Evolutionary conservation across 2,888 invertebrate species (phyloP), one percentile per base, ranked within the genome.

Genomic region (Neuroscelio doddi): DNA sequence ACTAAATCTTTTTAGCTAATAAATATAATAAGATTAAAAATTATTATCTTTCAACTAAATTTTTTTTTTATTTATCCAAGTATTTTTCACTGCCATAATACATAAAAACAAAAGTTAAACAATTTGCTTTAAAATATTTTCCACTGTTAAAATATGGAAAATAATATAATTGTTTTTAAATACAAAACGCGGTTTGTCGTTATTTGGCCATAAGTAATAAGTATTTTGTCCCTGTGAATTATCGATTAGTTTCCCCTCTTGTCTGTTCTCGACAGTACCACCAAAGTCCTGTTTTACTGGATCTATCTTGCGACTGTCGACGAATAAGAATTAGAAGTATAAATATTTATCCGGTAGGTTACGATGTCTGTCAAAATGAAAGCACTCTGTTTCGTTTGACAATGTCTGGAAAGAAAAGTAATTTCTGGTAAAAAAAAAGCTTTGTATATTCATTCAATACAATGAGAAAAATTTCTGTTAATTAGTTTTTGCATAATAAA

Each of bases 241-340:
- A 41, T 47, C 41, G 39, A 46, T 47, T 39, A 5, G 9, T 9
- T 24, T 39, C 10, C 39, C 38, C 38, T 38, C 9, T 7, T n/a
- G 21, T 10, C 41, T 24, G 29, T 27, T 27, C 44, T 9, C 30
- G 39, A 39, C 39, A 17, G 38, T 17, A 26, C 27, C 29, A 29
- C 44, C 27, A 24, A 39, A 39, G 21, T 44, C 29, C 14, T 9
- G 44, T 44, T 27, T 44, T 24, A 41, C 24, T 10, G 41, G 41
- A 21, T 41, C 26, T 10, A 24, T 41, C 26, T 41, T 16, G 26
- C 21, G 1, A n/a, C 17, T 12, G 27, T 1, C 26, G 16, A 45
- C 24, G 47, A 34, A 42, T 34, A 32, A 41, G 14, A 56, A 56
- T 56, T 46, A 27, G 26, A 26, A 47, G 30, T 32, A 56, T 56